Evolutionary conservation across 64 coral and sea anemone genomes (phyloP), one percentile per base, ranked within the genome.

Genomic region (Stylophora pistillata): DNA sequence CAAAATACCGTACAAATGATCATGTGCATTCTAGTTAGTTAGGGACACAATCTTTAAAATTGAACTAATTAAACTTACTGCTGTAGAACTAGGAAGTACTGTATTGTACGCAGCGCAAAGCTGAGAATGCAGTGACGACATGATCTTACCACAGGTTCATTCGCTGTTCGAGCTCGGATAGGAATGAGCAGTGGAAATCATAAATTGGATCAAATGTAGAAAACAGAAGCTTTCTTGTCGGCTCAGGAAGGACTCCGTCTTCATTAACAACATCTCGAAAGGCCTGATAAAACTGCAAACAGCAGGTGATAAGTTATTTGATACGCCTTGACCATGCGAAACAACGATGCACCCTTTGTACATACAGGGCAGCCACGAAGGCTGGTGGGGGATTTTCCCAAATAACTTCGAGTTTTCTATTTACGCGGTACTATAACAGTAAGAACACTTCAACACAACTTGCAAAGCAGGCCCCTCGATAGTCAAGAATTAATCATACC

Each of bases 141-240:
- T 18, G 69, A 55, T n/a, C 86, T 73, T 91, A 94, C 96, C 96
- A 98, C 25, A 95, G 86, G 58, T 78, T 72, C 90, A 98, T 89
- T 66, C 93, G 78, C 23, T 95, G 85, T 33, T 98, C 93, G 2
- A 98, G 61, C 56, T 98, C 93, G 69, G 82, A 88, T 15, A 98
- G 77, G 62, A 98, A 98, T 25, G 93, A 79, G 66, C 96, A 98
- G 76, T 98, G 96, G 29, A 98, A 98, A 37, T 98, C 96, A 66
- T 98, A 95, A 55, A 98, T 93, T 1, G 96, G 96, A 80, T 98
- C 96, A 88, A 98, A 81, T 2, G 93, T 98, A 41, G 93, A 95
- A 56, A 98, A 98, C 23, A 98, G 82, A 68, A 98, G 89, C 16
- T 88, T 94, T 68, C 92, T 98, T 29, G 89, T 85, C 53, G 74